Conservation (phyloP, 2,797 vertebrate species). For the Emydoidea blandingii region DNA sequence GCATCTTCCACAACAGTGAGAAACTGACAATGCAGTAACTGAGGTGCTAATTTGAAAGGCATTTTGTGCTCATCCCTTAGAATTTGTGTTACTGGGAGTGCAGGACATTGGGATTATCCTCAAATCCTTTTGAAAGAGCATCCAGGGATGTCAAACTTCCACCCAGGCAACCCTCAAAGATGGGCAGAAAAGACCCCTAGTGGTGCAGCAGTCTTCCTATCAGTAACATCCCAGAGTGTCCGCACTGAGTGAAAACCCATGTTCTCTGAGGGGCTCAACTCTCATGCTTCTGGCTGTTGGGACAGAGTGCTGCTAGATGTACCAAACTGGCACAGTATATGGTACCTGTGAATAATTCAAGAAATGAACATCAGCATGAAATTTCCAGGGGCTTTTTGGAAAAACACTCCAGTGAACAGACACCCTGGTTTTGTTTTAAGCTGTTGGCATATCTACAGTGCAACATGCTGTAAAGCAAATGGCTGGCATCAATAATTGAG, state of each 20-base stretch:
- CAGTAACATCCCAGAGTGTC: neutral
- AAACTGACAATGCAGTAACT: neutral
- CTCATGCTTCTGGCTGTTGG: neutral
- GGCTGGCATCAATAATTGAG: conserved; percentile 3
- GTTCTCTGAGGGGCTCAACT: neutral
- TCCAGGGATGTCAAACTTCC: neutral
- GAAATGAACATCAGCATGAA: neutral
- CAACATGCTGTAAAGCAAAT: neutral
- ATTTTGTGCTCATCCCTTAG: neutral
- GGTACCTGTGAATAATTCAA: neutral
- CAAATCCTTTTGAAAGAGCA: neutral
- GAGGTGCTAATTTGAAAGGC: neutral
- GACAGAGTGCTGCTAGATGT: neutral
- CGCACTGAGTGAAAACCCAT: neutral
- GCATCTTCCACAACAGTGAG: neutral
- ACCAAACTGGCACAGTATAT: neutral
- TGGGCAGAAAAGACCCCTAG: neutral
- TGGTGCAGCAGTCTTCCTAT: neutral
- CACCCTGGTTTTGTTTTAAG: neutral
- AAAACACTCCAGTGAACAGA: conserved; percentile 13
- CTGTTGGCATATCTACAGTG: neutral
- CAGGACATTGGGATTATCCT: conserved; percentile 1
- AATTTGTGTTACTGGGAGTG: neutral
- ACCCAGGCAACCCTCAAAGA: neutral
- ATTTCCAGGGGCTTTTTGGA: neutral